Evolutionary conservation across 2,888 invertebrate genomes (phyloP).

Genomic region (Prenolepis imparis): DNA sequence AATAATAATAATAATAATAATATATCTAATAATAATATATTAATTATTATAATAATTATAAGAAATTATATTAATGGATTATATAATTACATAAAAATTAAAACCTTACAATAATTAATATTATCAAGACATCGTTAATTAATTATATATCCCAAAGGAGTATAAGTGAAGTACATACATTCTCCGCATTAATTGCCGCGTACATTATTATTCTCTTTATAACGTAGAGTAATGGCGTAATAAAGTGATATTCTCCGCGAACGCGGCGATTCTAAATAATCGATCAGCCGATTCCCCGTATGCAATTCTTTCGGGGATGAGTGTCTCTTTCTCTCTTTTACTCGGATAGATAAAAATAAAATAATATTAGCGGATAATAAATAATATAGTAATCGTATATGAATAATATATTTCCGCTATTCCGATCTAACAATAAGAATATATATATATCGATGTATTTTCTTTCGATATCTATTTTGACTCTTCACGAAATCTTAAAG

Average conservation of each 20-base stretch:
- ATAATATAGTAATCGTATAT: conserved; percentile 56
- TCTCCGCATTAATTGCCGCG: conserved; percentile 36
- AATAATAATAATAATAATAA: neutral
- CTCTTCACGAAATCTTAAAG: conserved; percentile 44
- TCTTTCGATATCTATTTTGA: conserved; percentile 54
- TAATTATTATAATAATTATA: neutral
- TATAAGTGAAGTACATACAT: conserved; percentile 12
- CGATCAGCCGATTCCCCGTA: conserved; percentile 47
- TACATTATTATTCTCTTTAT: conserved; percentile 53
- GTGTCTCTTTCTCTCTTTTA: conserved; percentile 6
- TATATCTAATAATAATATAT: neutral
- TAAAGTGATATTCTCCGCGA: conserved; percentile 46
- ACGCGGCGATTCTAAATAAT: conserved; percentile 59
- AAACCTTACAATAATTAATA: neutral
- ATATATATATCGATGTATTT: neutral
- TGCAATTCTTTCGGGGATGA: conserved; percentile 36
- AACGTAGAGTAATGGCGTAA: conserved; percentile 40
- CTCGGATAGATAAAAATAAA: conserved; percentile 4
- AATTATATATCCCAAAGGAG: conserved; percentile 10
- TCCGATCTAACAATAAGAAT: too few species aligned
- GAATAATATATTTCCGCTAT: conserved; percentile 57
- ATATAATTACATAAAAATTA: neutral
- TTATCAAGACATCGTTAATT: conserved; percentile 19
- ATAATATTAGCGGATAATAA: conserved; percentile 38
- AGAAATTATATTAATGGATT: conserved; percentile 9